Base-by-base conservation (phyloP, 2,888 invertebrate species). In the Pelosia muscerda region DNA sequence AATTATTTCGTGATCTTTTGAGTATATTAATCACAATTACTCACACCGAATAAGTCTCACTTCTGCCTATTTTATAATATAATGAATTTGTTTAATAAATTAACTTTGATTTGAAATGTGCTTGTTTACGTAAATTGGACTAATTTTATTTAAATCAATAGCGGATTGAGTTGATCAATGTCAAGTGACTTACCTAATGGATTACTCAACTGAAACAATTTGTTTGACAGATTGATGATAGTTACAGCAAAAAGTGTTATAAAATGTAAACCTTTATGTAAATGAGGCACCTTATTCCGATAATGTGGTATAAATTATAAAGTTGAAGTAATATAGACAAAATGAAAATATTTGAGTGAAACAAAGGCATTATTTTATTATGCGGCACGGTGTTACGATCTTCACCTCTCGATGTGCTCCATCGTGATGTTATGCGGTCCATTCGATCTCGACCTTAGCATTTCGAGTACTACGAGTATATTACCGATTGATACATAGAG, bases 391-490 rank as follows among this genome's bases (percentile, higher is more conserved):
- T 76, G 23, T 34, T 38, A 65, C 75, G 83, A 82, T 86, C 86
- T 85, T 86, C 83, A 84, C 83, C 80, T 83, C 80, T 77, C 74
- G 63, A 63, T 71, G 68, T 65, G 76, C 72, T 78, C 76, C 78
- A 84, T 87, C 89, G 88, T 86, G 87, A 88, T 85, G 83, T 79
- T 87, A 90, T 89, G 89, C 86, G 74, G 87, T 87, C 86, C 84
- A 72, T 81, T 77, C 71, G 66, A 74, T 73, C 68, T 71, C 83
- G 90, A 88, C 92, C 92, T 92, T 92, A 91, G 86, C 92, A 92
- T 92, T 91, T 91, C 68, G 72, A 67, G n/a, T 72, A 56, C 56
- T 19, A 31, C 15, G n/a, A n/a, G n/a, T 38, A 4, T 57, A 66
- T 15, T 19, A 54, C 13, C 25, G 3, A 28, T 19, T 34, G 11